Conservation (phyloP, 2,797 vertebrate species). For the Acomys russatus region DNA sequence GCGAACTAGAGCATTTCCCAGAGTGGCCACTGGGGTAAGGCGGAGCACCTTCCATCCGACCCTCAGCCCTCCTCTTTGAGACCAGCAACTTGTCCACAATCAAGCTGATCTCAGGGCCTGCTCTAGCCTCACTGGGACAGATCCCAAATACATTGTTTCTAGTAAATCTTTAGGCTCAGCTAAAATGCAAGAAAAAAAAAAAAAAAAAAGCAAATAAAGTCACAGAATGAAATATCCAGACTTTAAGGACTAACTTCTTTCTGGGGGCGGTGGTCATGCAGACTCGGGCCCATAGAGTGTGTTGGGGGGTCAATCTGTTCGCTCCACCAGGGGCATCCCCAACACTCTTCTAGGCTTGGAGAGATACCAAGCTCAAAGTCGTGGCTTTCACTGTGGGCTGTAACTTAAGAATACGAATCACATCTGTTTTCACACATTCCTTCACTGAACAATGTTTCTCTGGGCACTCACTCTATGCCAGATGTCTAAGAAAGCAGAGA, state of each 20-base stretch:
- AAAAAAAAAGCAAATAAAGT: neutral
- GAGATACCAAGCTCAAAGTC: neutral
- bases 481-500: constrained; percentile 56
- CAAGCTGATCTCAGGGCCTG: neutral
- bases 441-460: neutral
- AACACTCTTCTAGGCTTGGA: neutral
- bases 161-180: neutral
- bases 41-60: neutral
- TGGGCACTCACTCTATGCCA: neutral
- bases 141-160: neutral
- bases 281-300: fast-evolving
- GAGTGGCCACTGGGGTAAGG: fast-evolving
- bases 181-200: neutral
- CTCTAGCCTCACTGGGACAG: neutral
- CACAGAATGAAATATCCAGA: neutral
- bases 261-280: neutral
- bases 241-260: constrained; percentile 4
- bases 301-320: neutral
- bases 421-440: constrained; percentile 61
- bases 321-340: fast-evolving
- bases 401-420: neutral
- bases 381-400: too few relatives aligned
- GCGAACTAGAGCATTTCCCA: neutral
- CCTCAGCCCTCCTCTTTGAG: neutral
- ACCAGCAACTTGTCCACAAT: neutral